Evolutionary conservation across 2,888 invertebrate species (phyloP).

Genomic region (Tachina lurida): DNA sequence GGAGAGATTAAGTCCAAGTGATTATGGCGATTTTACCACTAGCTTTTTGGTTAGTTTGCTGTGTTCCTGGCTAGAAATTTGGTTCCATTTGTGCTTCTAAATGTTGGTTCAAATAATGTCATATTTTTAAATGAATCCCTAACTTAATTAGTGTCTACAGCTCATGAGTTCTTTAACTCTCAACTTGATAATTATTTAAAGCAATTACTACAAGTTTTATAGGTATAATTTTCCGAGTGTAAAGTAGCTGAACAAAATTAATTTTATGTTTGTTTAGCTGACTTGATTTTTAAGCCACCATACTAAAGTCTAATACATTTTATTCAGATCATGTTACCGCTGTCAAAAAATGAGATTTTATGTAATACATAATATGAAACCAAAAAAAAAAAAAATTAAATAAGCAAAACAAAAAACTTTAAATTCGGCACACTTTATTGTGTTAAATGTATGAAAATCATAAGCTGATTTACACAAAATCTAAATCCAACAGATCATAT

Average conservation of each 20-base stretch:
- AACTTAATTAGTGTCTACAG: no score
- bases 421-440: conserved; percentile 61
- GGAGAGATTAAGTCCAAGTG: background rate
- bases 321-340: conserved; percentile 36
- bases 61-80: no score
- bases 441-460: conserved; percentile 48
- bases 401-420: background rate
- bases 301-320: conserved; percentile 19
- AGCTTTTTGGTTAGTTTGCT: no score
- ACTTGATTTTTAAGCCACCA: background rate
- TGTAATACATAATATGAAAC: conserved; percentile 37
- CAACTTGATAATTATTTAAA: no score
- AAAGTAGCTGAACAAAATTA: background rate
- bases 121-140: no score
- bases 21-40: background rate
- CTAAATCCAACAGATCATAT: conserved; percentile 57
- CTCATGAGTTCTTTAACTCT: no score
- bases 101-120: background rate
- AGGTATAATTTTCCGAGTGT: background rate
- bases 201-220: no score
- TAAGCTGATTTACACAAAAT: conserved; percentile 61
- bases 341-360: background rate
- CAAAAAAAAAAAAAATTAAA: conserved; percentile 9
- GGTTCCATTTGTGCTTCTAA: background rate
- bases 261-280: conserved; percentile 17